phyloP scores from a whole-genome alignment of 2,888 invertebrate species.

The Metopia argyrocephala region DNA sequence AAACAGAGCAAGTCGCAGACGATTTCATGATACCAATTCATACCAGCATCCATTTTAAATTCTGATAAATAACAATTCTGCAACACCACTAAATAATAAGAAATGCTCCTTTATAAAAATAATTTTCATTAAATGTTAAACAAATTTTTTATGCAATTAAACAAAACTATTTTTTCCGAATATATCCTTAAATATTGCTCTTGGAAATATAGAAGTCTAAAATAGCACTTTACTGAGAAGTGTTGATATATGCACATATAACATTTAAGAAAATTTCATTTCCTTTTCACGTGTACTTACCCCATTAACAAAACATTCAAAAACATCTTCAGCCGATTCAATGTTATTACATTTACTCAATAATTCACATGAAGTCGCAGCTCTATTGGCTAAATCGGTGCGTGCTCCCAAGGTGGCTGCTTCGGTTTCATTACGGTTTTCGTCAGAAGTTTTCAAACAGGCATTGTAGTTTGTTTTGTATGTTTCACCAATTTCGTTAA shows the following conservation, averaged over 20 bases:
- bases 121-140: no score
- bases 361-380: conserved; percentile 62
- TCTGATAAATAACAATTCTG: conserved; percentile 67
- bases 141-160: no score
- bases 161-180: no score
- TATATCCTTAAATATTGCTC: no score
- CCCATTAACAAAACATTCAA: conserved; percentile 66
- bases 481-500: conserved; percentile 32
- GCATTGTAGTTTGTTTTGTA: conserved; percentile 54
- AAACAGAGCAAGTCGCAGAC: no score
- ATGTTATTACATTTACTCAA: conserved; percentile 53
- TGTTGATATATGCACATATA: no score
- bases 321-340: conserved; percentile 45
- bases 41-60: no score
- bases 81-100: conserved; percentile 55
- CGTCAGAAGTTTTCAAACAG: conserved; percentile 45
- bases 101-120: no score
- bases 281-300: conserved; percentile 43
- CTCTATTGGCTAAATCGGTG: conserved; percentile 56
- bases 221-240: no score
- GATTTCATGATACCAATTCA: no score
- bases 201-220: no score
- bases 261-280: not conserved
- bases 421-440: conserved; percentile 22
- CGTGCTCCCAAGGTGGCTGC: conserved; percentile 63